These are phyloP conservation scores for Eudemis profundana DNA, from an alignment of 2,888 invertebrate genomes.

Conservation along the genomic window DNA sequence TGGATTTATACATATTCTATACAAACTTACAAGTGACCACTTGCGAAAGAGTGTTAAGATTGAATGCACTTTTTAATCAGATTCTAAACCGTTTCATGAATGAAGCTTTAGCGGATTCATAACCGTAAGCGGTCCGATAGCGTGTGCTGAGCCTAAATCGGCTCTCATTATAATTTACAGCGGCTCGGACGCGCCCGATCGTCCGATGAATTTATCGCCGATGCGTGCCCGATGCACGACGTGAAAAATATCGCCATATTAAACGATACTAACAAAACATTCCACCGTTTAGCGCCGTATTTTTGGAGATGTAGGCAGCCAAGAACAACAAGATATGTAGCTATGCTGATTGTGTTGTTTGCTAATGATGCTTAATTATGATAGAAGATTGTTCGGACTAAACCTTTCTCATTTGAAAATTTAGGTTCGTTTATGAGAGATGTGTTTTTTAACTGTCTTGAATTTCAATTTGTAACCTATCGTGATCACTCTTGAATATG, in stretches of 20 bases:
- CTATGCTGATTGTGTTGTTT: neutral
- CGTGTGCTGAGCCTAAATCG: slow-evolving; percentile 67
- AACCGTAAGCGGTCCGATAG: slow-evolving; percentile 45
- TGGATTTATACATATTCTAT: too few relatives aligned
- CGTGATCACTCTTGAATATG: too few relatives aligned
- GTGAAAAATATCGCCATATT: slow-evolving; percentile 71
- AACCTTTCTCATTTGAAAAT: too few relatives aligned
- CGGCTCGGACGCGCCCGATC: slow-evolving; percentile 72
- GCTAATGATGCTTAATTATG: neutral
- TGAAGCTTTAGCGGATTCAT: slow-evolving; percentile 5
- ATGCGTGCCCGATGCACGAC: slow-evolving; percentile 65
- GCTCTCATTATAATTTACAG: slow-evolving; percentile 82
- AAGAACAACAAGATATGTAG: slow-evolving; percentile 31
- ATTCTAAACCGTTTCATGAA: neutral
- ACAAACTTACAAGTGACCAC: too few relatives aligned
- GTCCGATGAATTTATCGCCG: slow-evolving; percentile 77
- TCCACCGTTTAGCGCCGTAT: slow-evolving; percentile 54
- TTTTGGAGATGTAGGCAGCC: slow-evolving; percentile 45
- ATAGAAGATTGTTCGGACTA: too few relatives aligned
- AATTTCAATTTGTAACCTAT: too few relatives aligned
- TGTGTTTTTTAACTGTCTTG: too few relatives aligned
- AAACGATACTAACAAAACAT: slow-evolving; percentile 61
- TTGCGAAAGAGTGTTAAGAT: neutral
- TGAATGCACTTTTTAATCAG: too few relatives aligned
- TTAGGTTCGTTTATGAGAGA: too few relatives aligned